phyloP scores from a whole-genome alignment of 2,888 invertebrate genomes.

The Luperina nickerlii region DNA sequence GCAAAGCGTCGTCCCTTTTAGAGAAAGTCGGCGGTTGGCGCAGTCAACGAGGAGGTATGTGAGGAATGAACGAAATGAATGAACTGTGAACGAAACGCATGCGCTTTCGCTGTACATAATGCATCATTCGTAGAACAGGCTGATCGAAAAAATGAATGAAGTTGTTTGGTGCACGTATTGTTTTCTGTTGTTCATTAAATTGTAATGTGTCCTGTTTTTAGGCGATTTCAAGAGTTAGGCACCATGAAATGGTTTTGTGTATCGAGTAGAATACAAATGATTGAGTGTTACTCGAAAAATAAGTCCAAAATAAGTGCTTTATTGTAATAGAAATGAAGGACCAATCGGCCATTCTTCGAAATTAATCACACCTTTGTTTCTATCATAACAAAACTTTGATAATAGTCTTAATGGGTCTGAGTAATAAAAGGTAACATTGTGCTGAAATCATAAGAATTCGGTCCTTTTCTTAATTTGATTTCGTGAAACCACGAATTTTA shows the following conservation, averaged over 20 bases:
- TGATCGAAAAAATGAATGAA: slow-evolving; percentile 41
- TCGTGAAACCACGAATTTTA: slow-evolving; percentile 41
- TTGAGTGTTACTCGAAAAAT: slow-evolving; percentile 7
- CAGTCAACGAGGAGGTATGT: slow-evolving; percentile 89
- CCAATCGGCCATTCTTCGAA: slow-evolving; percentile 28
- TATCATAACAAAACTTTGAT: slow-evolving; percentile 28
- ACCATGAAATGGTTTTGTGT: background rate
- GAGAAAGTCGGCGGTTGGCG: slow-evolving; percentile 89
- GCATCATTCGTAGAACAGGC: slow-evolving; percentile 44
- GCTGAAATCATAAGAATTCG: slow-evolving; percentile 6
- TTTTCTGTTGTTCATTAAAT: slow-evolving; percentile 44
- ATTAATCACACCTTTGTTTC: slow-evolving; percentile 43
- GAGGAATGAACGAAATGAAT: slow-evolving; percentile 52
- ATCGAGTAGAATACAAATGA: slow-evolving; percentile 11
- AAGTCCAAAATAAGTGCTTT: slow-evolving; percentile 25
- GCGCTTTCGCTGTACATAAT: slow-evolving; percentile 75
- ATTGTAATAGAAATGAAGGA: slow-evolving; percentile 7
- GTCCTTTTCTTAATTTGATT: slow-evolving; percentile 33
- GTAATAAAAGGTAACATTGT: slow-evolving; percentile 28
- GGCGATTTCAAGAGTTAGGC: background rate
- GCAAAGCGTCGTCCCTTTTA: slow-evolving; percentile 83
- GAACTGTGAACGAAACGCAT: slow-evolving; percentile 68
- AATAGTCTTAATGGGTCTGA: slow-evolving; percentile 8
- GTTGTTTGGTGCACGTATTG: slow-evolving; percentile 56
- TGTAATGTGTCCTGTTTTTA: slow-evolving; percentile 3